Conservation (phyloP, 2,888 invertebrate species). For the Caenorhabditis wallacei region DNA sequence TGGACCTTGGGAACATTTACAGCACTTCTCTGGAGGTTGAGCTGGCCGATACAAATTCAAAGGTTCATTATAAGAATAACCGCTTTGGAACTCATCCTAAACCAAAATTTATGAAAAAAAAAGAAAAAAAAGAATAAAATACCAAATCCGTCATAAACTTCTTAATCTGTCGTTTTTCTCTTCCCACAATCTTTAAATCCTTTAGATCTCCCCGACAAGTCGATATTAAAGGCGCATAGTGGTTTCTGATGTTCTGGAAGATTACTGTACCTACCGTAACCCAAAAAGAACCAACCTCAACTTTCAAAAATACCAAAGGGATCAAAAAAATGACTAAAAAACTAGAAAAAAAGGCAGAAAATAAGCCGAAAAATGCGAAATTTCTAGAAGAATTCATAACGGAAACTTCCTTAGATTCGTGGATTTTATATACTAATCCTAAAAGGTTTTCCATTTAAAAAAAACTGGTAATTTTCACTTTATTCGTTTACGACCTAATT, state of each 20-base stretch:
- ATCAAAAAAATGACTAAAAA: constrained; percentile 26
- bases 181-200: constrained; percentile 6
- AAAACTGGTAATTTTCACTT: background rate
- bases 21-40: constrained; percentile 12
- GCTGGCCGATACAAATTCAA: constrained; percentile 11
- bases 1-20: constrained; percentile 42
- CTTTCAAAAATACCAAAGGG: constrained; percentile 28
- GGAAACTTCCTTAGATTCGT: background rate
- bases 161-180: constrained; percentile 37
- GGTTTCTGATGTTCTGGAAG: background rate
- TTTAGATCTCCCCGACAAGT: background rate
- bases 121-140: background rate
- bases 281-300: background rate
- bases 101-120: background rate
- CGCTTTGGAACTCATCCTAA: constrained; percentile 53
- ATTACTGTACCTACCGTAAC: background rate
- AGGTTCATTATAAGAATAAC: constrained; percentile 36
- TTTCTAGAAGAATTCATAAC: constrained; percentile 12
- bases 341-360: constrained; percentile 24
- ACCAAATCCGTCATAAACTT: constrained; percentile 46
- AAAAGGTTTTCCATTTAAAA: too few species aligned
- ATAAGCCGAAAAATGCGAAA: constrained; percentile 32
- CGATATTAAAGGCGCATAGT: constrained; percentile 35
- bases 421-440: too few species aligned
- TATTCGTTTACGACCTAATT: constrained; percentile 26